phyloP scores from a whole-genome alignment of 2,113 vertebrate genomes.

The Talpa occidentalis region DNA sequence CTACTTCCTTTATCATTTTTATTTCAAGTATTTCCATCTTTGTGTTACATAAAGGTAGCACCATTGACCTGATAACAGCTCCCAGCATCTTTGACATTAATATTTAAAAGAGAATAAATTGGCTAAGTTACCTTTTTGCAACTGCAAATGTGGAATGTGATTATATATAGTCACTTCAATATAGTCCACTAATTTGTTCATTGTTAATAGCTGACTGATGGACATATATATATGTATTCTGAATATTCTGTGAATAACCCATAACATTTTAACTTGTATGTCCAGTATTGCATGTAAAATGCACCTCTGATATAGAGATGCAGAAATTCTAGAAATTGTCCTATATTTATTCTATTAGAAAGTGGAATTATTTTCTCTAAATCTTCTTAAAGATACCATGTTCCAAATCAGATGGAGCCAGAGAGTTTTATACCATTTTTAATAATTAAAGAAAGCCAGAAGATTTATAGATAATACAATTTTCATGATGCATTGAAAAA shows the following conservation, averaged over 20 bases:
- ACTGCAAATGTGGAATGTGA: not conserved
- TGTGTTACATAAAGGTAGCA: not conserved
- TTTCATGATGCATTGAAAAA: constrained; percentile 55
- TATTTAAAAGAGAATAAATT: not conserved
- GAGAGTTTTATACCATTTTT: constrained; percentile 52
- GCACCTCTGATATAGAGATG: not conserved
- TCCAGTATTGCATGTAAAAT: not conserved
- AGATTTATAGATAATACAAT: constrained; percentile 62
- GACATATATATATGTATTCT: not conserved
- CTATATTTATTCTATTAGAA: not conserved
- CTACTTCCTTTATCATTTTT: constrained; percentile 41
- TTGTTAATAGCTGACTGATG: not conserved
- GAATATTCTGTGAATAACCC: not conserved
- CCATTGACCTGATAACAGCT: not conserved
- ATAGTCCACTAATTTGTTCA: not conserved
- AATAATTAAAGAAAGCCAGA: constrained; percentile 62
- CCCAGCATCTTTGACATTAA: not conserved
- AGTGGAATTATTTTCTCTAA: constrained; percentile 3
- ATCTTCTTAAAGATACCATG: constrained; percentile 33
- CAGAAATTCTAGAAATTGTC: constrained; percentile 18
- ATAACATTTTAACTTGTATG: not conserved
- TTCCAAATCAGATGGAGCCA: constrained; percentile 34
- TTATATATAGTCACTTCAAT: not conserved
- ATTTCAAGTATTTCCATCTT: not conserved
- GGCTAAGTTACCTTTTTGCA: not conserved